A percentile compares a stretch with the other conserved stretches of the same genome.
Evolutionary conservation across 2,888 invertebrate genomes (phyloP).

Genomic region (Drosophila borealis): DNA sequence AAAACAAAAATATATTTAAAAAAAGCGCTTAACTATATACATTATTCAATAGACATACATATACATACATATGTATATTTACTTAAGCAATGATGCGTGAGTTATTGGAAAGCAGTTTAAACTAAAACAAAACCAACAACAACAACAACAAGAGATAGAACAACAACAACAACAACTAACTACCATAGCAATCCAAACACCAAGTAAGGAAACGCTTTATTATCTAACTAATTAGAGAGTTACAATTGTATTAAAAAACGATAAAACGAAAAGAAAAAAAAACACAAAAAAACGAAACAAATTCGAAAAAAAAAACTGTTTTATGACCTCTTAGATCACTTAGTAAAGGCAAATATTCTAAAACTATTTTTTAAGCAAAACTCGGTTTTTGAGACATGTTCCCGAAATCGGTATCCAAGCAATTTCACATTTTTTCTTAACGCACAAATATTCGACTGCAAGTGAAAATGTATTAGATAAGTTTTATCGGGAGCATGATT

Average conservation of each 20-base stretch:
- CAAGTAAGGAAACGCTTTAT: conserved; percentile 55
- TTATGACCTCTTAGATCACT: conserved; percentile 22
- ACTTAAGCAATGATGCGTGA: too few species aligned
- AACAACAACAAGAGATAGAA: background rate
- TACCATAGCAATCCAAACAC: conserved; percentile 43
- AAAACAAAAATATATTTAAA: conserved; percentile 20
- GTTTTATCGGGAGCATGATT: conserved; percentile 21
- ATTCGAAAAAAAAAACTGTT: conserved; percentile 13
- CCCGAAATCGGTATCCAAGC: conserved; percentile 9
- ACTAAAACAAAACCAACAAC: background rate
- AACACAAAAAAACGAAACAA: conserved; percentile 1
- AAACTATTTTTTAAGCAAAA: background rate
- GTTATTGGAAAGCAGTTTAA: background rate
- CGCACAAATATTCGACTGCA: background rate
- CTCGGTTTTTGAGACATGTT: conserved; percentile 5
- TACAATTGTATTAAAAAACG: conserved; percentile 30
- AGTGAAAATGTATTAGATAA: conserved; percentile 2
- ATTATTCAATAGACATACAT: background rate
- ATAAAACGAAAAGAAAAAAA: background rate
- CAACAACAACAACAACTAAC: conserved; percentile 12
- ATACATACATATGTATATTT: too few species aligned
- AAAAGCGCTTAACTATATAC: conserved; percentile 41
- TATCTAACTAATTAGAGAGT: conserved; percentile 25
- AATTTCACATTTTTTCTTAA: conserved; percentile 9
- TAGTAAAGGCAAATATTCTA: conserved; percentile 9